Evolutionary conservation across 1,140 invertebrate species (phyloP), one percentile per base, ranked within the genome.

Genomic region (Pteromalus puparum): DNA sequence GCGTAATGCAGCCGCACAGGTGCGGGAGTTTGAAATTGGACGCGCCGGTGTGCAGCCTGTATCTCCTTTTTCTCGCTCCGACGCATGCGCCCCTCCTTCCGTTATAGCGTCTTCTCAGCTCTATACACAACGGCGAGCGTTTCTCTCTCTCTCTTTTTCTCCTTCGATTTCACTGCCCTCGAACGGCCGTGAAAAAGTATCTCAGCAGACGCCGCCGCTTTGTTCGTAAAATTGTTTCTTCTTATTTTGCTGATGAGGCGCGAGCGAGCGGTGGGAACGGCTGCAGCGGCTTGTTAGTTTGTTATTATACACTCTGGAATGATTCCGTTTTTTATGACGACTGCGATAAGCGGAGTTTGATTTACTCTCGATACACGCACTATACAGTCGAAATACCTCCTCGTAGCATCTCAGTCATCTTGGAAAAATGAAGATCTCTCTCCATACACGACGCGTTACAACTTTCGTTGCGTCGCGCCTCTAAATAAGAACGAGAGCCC

Each of bases 11-110:
- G 65, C 68, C 46, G 82, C 75, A 78, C 82, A 84, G 82, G 82
- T 84, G 82, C 82, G 82, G 76, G 82, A 84, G 26, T 79, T 84
- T 84, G 82, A 79, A 84, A 84, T 84, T 84, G 76, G 48, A 84
- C 75, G 82, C 75, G 65, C 65, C 82, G 75, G 48, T 78, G 82
- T 83, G 65, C 67, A 46, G 12, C 53, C n/a, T 28, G 67, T 78
- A 78, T 83, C 82, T 38, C 38, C 75, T 78, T 83, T 78, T 83
- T 38, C 75, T 70, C 42, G 74, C 42, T 34, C 21, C 10, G 67
- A 67, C 75, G 82, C 81, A 78, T 78, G 82, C 81, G 65, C 61
- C 5, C 46, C 38, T 26, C 38, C 21, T 15, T 15, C 21, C 28
- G 48, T 1, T 18, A n/a, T n/a, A 26, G 81, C 24, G 86, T 88